phyloP scores from a whole-genome alignment of 1,140 invertebrate genomes.

The Helicoverpa armigera region DNA sequence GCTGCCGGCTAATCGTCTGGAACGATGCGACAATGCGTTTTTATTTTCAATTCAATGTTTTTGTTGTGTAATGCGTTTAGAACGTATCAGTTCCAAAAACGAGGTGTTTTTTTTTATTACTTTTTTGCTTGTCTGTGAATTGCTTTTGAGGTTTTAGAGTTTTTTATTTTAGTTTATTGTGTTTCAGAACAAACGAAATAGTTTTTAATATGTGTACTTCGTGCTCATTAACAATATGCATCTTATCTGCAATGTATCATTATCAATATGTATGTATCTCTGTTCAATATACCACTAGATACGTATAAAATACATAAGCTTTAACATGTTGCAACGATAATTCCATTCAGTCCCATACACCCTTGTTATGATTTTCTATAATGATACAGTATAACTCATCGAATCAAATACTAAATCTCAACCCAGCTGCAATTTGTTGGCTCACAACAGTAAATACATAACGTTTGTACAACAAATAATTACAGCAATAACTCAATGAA shows the following conservation, averaged over 20 bases:
- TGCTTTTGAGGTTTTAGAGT: conserved; percentile 5
- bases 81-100: conserved; percentile 35
- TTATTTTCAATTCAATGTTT: conserved; percentile 62
- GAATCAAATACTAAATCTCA: background rate
- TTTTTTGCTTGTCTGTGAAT: background rate
- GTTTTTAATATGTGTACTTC: too few relatives aligned
- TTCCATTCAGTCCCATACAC: too few relatives aligned
- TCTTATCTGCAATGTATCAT: too few relatives aligned
- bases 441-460: conserved; percentile 13
- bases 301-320: too few relatives aligned
- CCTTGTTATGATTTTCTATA: too few relatives aligned
- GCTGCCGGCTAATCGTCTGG: conserved; percentile 78
- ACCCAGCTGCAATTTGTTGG: background rate
- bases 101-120: conserved; percentile 6
- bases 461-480: conserved; percentile 31
- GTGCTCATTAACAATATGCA: too few relatives aligned
- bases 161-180: background rate
- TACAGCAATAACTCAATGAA: conserved; percentile 55
- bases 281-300: too few relatives aligned
- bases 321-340: too few relatives aligned
- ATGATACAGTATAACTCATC: too few relatives aligned
- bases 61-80: conserved; percentile 48
- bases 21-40: conserved; percentile 69
- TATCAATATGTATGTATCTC: too few relatives aligned
- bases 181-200: too few relatives aligned